These are phyloP conservation scores for Dasyurus viverrinus DNA, from an alignment of 2,113 vertebrate species.

Conservation along the genomic window DNA sequence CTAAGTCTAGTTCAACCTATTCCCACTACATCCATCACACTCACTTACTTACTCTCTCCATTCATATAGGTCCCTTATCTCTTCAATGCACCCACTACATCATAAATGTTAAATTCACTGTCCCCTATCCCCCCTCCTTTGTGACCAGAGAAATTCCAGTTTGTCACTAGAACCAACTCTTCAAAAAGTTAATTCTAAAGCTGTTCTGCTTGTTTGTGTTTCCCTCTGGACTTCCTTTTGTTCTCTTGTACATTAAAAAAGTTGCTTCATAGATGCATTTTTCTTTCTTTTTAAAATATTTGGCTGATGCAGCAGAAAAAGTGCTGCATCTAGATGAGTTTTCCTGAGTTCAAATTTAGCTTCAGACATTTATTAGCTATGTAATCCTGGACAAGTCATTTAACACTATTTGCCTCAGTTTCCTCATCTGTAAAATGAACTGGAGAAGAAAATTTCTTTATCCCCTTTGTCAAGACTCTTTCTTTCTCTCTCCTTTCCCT, in stretches of 20 bases:
- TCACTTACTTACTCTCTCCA: not conserved
- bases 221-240: not conserved
- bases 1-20: not conserved
- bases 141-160: not conserved
- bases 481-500: too few relatives aligned
- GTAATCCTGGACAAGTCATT: not conserved
- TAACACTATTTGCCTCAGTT: not conserved
- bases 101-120: not conserved
- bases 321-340: not conserved
- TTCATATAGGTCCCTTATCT: not conserved
- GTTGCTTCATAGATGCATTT: not conserved
- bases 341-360: not conserved
- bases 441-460: not conserved
- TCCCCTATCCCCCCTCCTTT: not conserved
- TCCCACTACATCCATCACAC: not conserved
- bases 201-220: not conserved
- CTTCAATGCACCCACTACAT: not conserved
- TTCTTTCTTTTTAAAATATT: not conserved
- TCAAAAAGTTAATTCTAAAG: not conserved
- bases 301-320: not conserved
- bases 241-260: not conserved
- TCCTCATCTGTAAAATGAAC: not conserved
- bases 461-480: not conserved
- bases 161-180: not conserved
- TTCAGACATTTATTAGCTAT: not conserved